Percentiles rank a stretch among this genome's conserved stretches.
These are phyloP conservation scores for Aphidius colemani DNA, from an alignment of 2,888 invertebrate genomes.

Conservation along the genomic window DNA sequence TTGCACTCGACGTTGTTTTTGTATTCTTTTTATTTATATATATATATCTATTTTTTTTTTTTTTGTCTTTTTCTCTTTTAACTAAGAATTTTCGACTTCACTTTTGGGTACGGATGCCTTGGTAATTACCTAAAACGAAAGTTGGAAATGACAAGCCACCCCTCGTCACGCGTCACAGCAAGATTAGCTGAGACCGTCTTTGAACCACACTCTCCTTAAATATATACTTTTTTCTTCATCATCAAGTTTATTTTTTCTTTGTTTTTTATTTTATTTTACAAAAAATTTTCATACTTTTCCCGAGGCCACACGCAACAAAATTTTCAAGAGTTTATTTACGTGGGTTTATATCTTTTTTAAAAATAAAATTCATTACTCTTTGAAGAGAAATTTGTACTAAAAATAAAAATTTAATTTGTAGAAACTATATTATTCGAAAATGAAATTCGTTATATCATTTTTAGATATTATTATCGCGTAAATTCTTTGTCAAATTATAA, in stretches of 20 bases:
- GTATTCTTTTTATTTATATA: not conserved
- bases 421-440: too few relatives aligned
- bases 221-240: not conserved
- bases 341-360: too few relatives aligned
- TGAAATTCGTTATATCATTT: too few relatives aligned
- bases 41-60: not conserved
- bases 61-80: not conserved
- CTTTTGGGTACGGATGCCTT: not conserved
- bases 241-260: not conserved
- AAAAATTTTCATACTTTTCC: not conserved
- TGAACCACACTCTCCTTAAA: constrained; percentile 10
- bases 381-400: not conserved
- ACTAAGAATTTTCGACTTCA: not conserved
- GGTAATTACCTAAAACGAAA: constrained; percentile 27
- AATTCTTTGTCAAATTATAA: too few relatives aligned
- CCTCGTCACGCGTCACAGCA: constrained; percentile 24
- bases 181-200: constrained; percentile 24
- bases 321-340: too few relatives aligned
- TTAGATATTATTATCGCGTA: too few relatives aligned
- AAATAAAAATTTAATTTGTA: not conserved
- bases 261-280: not conserved
- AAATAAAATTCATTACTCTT: not conserved
- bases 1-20: not conserved
- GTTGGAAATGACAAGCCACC: constrained; percentile 2
- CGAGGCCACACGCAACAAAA: too few relatives aligned